Evolutionary conservation across 1,140 invertebrate genomes (phyloP).

Genomic region (Eriocheir sinensis): DNA sequence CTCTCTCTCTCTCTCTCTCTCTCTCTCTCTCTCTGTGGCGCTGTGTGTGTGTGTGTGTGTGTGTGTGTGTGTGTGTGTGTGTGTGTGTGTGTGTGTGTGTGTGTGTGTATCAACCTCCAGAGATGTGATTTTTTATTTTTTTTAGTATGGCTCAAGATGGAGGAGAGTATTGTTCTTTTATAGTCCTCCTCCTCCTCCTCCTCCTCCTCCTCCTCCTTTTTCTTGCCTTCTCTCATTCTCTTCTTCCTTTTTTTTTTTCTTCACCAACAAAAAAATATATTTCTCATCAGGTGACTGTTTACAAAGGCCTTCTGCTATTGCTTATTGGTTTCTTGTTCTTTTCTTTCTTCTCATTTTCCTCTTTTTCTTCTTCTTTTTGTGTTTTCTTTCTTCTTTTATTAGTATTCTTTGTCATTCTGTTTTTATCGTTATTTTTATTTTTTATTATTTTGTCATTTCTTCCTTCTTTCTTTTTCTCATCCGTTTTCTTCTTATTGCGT

Average conservation of each 20-base stretch:
- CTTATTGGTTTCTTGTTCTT: too few species aligned
- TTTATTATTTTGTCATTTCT: too few species aligned
- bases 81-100: conserved; percentile 2
- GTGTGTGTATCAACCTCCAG: not conserved
- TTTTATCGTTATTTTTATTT: too few species aligned
- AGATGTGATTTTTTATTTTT: not conserved
- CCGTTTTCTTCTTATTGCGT: too few species aligned
- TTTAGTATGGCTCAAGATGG: not conserved
- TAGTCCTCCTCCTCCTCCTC: conserved; percentile 9
- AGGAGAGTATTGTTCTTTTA: not conserved
- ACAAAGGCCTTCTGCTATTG: not conserved
- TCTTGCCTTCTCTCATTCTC: not conserved
- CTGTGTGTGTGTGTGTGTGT: conserved; percentile 7
- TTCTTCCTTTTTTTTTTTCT: not conserved
- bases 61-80: conserved; percentile 22
- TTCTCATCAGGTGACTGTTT: not conserved
- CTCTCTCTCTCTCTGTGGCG: not conserved
- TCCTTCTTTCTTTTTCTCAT: too few species aligned
- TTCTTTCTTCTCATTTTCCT: too few species aligned
- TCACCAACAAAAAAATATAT: not conserved
- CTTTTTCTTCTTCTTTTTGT: too few species aligned
- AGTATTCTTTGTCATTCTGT: too few species aligned
- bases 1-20: not conserved
- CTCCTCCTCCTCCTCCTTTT: not conserved
- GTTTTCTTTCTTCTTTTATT: too few species aligned